phyloP scores from a whole-genome alignment of 1,140 invertebrate genomes.

The Tetramorium alpestre region DNA sequence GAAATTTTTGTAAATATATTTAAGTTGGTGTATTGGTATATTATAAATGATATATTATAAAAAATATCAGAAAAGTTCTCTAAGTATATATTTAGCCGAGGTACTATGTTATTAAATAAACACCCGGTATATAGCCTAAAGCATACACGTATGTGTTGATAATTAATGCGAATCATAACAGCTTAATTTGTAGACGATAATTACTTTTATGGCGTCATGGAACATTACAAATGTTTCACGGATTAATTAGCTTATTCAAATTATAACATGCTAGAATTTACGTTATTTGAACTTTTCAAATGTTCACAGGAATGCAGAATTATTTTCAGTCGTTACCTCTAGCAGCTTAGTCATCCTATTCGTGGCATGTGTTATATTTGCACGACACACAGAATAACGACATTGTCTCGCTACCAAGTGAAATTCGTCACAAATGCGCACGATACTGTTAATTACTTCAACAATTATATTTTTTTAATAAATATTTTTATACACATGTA shows the following conservation, averaged over 20 bases:
- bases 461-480: background rate
- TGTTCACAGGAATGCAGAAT: background rate
- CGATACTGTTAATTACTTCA: background rate
- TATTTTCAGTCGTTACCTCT: background rate
- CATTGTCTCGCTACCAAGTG: conserved; percentile 47
- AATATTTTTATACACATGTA: background rate
- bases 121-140: background rate
- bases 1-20: background rate
- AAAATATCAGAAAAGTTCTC: background rate
- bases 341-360: conserved; percentile 40
- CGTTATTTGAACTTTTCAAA: background rate
- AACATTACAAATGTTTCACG: background rate
- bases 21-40: background rate
- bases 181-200: conserved; percentile 30
- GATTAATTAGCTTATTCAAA: background rate
- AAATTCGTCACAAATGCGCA: background rate
- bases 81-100: background rate
- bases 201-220: conserved; percentile 20
- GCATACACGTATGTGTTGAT: background rate
- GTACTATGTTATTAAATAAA: background rate
- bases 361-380: conserved; percentile 28
- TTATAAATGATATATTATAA: background rate
- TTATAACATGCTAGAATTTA: background rate
- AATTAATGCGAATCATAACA: conserved; percentile 38
- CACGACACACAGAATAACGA: conserved; percentile 35